Percentiles rank a stretch among this genome's conserved stretches.
Conservation (phyloP, 2,113 vertebrate species). For the Tinamus guttatus region DNA sequence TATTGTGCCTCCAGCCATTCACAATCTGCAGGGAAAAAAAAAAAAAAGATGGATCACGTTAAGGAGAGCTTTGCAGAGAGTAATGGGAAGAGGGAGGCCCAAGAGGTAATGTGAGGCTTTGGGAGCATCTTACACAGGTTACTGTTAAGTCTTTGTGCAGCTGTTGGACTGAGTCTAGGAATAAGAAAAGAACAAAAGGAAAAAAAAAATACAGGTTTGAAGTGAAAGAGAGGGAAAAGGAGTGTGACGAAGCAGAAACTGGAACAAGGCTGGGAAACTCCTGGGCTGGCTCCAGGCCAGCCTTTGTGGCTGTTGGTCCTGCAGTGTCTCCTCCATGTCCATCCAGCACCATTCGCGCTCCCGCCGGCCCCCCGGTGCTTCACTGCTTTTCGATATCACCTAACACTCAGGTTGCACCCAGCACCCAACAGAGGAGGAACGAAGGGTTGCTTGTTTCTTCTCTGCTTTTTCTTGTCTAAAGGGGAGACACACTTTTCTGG, state of each 20-base stretch:
- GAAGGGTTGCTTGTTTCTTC: neutral
- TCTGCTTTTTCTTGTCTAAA: neutral
- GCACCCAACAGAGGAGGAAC: neutral
- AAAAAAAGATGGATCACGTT: neutral
- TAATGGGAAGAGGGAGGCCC: neutral
- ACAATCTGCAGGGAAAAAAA: neutral
- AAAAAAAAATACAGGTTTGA: neutral
- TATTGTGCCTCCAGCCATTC: neutral
- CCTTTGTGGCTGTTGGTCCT: neutral
- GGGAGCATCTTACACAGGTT: neutral
- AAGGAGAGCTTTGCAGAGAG: neutral
- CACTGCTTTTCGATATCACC: neutral
- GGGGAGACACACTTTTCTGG: neutral
- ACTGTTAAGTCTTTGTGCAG: neutral
- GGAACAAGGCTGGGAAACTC: neutral
- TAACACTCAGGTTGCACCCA: too few relatives aligned
- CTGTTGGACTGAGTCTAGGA: neutral
- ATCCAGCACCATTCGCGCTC: neutral
- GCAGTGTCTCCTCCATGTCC: fast-evolving
- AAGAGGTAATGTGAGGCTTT: neutral
- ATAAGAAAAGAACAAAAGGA: neutral
- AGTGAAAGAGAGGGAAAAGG: neutral
- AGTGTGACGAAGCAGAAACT: neutral
- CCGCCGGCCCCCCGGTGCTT: neutral
- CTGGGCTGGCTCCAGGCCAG: neutral